These are phyloP conservation scores for Rhingia rostrata DNA, from an alignment of 2,888 invertebrate genomes.

Conservation along the genomic window DNA sequence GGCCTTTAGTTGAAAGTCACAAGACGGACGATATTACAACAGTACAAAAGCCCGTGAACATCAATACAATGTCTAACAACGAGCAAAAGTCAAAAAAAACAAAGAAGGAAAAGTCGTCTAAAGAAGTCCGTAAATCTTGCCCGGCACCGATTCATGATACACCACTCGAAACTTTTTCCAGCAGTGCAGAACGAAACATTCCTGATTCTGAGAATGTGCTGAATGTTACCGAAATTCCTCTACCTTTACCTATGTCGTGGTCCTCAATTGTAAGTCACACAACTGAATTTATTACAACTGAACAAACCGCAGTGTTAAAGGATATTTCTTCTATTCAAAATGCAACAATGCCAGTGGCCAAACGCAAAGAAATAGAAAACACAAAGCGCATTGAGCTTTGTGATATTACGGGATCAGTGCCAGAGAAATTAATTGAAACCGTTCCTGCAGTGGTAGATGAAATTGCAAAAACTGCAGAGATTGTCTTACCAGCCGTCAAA, in stretches of 20 bases:
- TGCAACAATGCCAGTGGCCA: neutral
- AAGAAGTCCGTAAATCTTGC: neutral
- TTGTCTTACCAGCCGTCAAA: neutral
- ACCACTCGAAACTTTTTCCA: neutral
- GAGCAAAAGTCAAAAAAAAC: neutral
- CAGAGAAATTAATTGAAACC: no score
- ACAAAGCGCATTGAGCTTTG: neutral
- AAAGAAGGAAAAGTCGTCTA: neutral
- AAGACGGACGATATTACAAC: neutral
- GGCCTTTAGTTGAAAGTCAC: slow-evolving; percentile 44
- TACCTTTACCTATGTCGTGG: slow-evolving; percentile 8
- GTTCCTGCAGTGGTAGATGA: neutral
- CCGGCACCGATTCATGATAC: neutral
- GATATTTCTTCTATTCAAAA: neutral
- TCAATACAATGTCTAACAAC: neutral
- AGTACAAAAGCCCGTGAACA: neutral
- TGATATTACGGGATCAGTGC: no score
- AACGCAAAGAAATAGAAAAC: neutral
- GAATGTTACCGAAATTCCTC: neutral
- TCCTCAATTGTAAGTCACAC: slow-evolving; percentile 75
- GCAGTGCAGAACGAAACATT: neutral
- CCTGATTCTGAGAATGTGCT: neutral
- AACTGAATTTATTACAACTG: slow-evolving; percentile 75
- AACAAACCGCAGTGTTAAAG: slow-evolving; percentile 55
- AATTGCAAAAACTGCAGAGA: neutral